Evolutionary conservation across 37 sponge, comb jelly and placozoan species (phyloP).

Genomic region (Halichondria panicea): DNA sequence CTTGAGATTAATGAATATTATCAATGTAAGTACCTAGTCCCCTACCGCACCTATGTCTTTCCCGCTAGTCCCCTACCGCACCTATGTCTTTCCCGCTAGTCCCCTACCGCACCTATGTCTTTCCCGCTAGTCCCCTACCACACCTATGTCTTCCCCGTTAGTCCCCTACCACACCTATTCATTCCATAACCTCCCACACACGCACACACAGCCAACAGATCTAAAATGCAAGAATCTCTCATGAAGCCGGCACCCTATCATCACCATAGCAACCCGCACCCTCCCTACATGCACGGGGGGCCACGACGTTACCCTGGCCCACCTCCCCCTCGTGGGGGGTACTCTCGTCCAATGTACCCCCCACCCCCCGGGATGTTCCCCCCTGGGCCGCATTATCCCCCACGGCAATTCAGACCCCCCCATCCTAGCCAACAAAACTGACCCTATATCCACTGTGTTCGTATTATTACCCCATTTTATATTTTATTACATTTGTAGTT

Average conservation of each 20-base stretch:
- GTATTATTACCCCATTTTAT: neutral
- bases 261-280: conserved; percentile 31
- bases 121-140: neutral
- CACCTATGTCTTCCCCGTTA: neutral
- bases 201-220: too few relatives aligned
- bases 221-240: too few relatives aligned
- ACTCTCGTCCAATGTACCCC: neutral
- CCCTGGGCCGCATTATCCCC: neutral
- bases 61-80: conserved; percentile 12
- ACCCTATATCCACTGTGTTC: neutral
- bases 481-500: too few relatives aligned
- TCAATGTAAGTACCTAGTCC: conserved; percentile 1
- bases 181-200: neutral
- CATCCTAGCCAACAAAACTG: neutral
- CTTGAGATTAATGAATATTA: conserved; percentile 35
- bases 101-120: neutral
- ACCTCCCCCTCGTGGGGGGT: neutral
- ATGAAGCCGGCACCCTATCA: neutral
- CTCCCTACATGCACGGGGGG: too few relatives aligned
- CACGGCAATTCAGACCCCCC: neutral
- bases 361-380: neutral
- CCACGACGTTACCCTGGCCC: conserved; percentile 5
- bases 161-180: neutral
- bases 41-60: neutral
- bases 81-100: neutral